These are phyloP conservation scores for Diaphora mendica DNA, from an alignment of 2,888 invertebrate genomes.

Conservation along the genomic window DNA sequence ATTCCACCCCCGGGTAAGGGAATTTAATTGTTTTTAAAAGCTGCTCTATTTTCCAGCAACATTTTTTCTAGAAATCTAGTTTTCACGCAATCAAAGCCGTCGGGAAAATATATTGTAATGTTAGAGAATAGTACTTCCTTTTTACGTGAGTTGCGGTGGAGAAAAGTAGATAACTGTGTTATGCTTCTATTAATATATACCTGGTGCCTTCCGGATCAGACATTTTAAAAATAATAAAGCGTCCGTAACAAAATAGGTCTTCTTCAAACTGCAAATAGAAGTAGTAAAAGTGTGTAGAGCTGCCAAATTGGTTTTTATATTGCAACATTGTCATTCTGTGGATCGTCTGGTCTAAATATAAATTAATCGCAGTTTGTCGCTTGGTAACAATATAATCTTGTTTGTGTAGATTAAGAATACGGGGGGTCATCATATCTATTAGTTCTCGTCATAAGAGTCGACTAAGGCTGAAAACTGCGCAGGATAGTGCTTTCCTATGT, in stretches of 20 bases:
- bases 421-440: no score
- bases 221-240: background rate
- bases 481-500: no score
- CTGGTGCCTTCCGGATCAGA: background rate
- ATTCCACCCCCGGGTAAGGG: conserved; percentile 89
- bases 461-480: no score
- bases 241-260: background rate
- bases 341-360: conserved; percentile 2
- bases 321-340: conserved; percentile 5
- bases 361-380: background rate
- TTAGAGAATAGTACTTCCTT: background rate
- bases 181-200: background rate
- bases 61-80: background rate
- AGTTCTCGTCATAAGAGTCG: no score
- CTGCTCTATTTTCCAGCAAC: background rate
- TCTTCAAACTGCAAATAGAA: conserved; percentile 7
- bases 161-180: background rate
- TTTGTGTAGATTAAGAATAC: no score
- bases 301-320: conserved; percentile 10
- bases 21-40: background rate
- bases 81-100: background rate
- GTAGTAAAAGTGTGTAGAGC: conserved; percentile 5
- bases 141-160: background rate
- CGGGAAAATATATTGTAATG: background rate
- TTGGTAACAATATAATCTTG: background rate